Percentiles rank a stretch among this genome's conserved stretches.
Evolutionary conservation across 1,140 invertebrate species (phyloP).

Genomic region (Calephelis virginiensis): DNA sequence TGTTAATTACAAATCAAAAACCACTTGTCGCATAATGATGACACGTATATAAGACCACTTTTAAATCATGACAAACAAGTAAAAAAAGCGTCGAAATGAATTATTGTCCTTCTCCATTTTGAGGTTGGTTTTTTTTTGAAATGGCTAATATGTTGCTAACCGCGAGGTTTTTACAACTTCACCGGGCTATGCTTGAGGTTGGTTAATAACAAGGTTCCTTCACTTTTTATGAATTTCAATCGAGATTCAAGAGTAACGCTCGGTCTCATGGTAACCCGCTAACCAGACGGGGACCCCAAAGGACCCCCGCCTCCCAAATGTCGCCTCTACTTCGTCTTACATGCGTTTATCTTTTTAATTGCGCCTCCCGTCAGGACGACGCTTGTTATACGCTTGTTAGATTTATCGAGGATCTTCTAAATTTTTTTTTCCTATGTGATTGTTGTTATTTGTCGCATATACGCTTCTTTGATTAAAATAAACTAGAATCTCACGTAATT

Average conservation of each 20-base stretch:
- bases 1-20: too few relatives aligned
- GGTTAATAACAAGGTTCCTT: neutral
- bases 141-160: too few relatives aligned
- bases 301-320: slow-evolving; percentile 50
- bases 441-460: too few relatives aligned
- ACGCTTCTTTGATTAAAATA: too few relatives aligned
- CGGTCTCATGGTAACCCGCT: slow-evolving; percentile 58
- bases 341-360: slow-evolving; percentile 76
- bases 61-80: too few relatives aligned
- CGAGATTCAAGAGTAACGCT: slow-evolving; percentile 35
- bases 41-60: too few relatives aligned
- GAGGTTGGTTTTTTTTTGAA: neutral
- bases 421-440: slow-evolving; percentile 23
- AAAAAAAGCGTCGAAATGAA: too few relatives aligned
- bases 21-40: too few relatives aligned
- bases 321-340: slow-evolving; percentile 66
- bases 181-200: too few relatives aligned
- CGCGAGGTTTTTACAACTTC: too few relatives aligned
- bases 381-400: slow-evolving; percentile 62
- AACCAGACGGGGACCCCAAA: slow-evolving; percentile 62
- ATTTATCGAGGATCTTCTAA: slow-evolving; percentile 52
- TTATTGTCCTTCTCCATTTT: too few relatives aligned
- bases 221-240: neutral
- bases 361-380: slow-evolving; percentile 40
- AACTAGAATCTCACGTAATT: too few relatives aligned